Base-by-base conservation (phyloP, 2,797 vertebrate genomes). In the Champsocephalus gunnari region DNA sequence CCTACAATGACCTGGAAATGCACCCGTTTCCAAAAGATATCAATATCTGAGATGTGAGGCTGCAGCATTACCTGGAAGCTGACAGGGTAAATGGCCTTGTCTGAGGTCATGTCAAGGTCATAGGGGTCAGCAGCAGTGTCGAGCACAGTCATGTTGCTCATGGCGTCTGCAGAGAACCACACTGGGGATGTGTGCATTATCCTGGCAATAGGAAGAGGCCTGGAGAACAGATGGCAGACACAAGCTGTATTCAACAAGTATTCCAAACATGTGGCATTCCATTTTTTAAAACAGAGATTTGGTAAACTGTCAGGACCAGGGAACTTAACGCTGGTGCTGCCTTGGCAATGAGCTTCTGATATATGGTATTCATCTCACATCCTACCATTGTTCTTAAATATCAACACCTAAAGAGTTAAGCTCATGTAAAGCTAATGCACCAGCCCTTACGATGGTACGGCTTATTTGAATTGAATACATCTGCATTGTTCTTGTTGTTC, bases 61-160 rank as follows among this genome's bases (percentile, higher is more conserved):
- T n/a, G 21, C 3, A 11, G 16, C 16, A 5, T 32, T 88, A 98
- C 97, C 96, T 98, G 97, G 94, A 98, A 98, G 92, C 97, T 96
- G 91, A 98, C 84, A 67, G 97, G 95, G 51, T 98, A 97, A 77
- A 96, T 92, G 41, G 94, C 91, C 78, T 95, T 91, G 0, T 91
- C 79, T 85, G 81, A 94, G 89, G 94, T 95, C 95, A 95, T 95
- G 87, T 96, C 96, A 80, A 92, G 92, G 84, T 95, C 93, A 85
- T 92, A 91, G 70, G 95, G 93, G 59, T 96, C 94, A 68, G 91
- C 94, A 81, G 94, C 94, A 81, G 94, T 94, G 96, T 98, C 97
- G 68, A 94, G 93, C 79, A 97, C 96, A 55, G 97, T 98, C 88
- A 96, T 93, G 95, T 98, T 98, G 92, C 94, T 95, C 97, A 98